A percentile compares a stretch with the other conserved stretches of the same genome.
Conservation (phyloP, 2,888 invertebrate species). For the Crossocerus cetratus region DNA sequence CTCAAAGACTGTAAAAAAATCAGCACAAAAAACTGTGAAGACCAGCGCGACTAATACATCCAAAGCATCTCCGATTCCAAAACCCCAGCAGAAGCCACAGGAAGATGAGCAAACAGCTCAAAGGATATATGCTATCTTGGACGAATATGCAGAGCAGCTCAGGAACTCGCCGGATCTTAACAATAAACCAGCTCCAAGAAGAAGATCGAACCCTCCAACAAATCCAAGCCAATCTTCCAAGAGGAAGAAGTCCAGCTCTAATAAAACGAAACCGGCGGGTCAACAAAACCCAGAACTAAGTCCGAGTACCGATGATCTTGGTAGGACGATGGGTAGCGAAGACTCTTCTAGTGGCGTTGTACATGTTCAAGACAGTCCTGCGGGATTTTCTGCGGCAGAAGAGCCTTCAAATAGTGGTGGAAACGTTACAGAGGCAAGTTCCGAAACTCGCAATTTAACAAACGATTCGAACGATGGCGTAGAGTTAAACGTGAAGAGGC, state of each 20-base stretch:
- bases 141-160: constrained; percentile 88
- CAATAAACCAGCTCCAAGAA: constrained; percentile 88
- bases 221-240: constrained; percentile 85
- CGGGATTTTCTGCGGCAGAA: constrained; percentile 73
- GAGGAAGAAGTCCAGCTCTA: constrained; percentile 83
- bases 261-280: constrained; percentile 79
- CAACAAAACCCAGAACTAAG: constrained; percentile 79
- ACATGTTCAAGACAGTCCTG: constrained; percentile 75
- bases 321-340: constrained; percentile 86
- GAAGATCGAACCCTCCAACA: constrained; percentile 86
- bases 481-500: constrained; percentile 65
- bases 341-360: constrained; percentile 85
- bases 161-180: constrained; percentile 88
- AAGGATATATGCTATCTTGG: constrained; percentile 87
- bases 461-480: constrained; percentile 72
- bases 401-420: constrained; percentile 43
- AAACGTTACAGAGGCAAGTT: constrained; percentile 58
- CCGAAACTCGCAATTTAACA: constrained; percentile 69
- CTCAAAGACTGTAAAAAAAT: constrained; percentile 74
- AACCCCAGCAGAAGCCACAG: constrained; percentile 85
- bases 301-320: constrained; percentile 83
- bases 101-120: constrained; percentile 90
- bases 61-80: constrained; percentile 83
- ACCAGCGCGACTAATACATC: constrained; percentile 80
- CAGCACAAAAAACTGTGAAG: constrained; percentile 80